These are phyloP conservation scores for Meghimatium bilineatum DNA, from an alignment of 2,888 invertebrate genomes.

Conservation along the genomic window DNA sequence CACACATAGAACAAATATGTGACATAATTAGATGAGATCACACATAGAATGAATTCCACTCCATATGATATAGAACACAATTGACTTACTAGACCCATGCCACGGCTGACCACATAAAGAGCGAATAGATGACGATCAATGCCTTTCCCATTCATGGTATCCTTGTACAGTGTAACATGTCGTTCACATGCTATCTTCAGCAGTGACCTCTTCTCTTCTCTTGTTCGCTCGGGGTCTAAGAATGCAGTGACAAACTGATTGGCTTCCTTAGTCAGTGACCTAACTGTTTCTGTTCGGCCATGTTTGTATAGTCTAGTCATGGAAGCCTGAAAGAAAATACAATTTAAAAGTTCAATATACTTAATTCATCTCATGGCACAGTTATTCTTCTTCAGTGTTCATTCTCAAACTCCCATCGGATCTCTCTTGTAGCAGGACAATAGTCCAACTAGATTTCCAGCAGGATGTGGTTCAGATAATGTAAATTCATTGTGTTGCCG, in stretches of 20 bases:
- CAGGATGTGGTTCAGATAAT: no score
- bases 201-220: conserved; percentile 74
- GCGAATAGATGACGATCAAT: conserved; percentile 79
- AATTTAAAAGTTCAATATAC: no score
- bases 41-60: no score
- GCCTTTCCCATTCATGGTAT: conserved; percentile 79
- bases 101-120: conserved; percentile 78
- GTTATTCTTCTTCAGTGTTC: no score
- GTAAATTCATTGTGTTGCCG: no score
- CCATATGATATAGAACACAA: no score
- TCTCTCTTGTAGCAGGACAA: no score
- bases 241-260: conserved; percentile 78
- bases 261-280: conserved; percentile 77
- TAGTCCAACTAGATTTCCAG: no score
- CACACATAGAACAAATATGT: no score
- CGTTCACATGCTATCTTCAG: conserved; percentile 46
- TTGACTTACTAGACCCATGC: conserved; percentile 78
- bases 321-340: conserved; percentile 71
- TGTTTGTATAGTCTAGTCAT: conserved; percentile 79
- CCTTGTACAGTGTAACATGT: conserved; percentile 78
- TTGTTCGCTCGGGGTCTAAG: conserved; percentile 66
- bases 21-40: no score
- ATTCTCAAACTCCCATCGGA: no score
- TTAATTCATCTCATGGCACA: no score
- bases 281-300: conserved; percentile 79